These are phyloP conservation scores for Tetragonisca angustula DNA, from an alignment of 2,888 invertebrate species.

Conservation along the genomic window DNA sequence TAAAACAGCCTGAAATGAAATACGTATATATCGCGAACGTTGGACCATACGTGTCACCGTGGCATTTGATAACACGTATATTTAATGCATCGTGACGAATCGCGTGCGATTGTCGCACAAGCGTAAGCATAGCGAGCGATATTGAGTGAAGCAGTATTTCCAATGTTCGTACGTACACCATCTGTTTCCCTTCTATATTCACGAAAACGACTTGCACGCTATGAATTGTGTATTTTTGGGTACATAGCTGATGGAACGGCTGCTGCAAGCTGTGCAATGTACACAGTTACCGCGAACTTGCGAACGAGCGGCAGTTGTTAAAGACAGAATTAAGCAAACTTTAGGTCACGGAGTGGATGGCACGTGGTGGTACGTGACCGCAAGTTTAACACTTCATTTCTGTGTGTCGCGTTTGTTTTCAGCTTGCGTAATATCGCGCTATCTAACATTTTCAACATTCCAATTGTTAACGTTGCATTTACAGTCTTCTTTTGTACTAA, in stretches of 20 bases:
- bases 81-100: background rate
- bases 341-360: background rate
- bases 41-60: too few species aligned
- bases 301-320: background rate
- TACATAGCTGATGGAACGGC: background rate
- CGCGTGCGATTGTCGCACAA: background rate
- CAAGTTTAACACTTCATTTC: background rate
- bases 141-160: background rate
- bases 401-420: background rate
- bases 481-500: background rate
- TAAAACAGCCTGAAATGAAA: background rate
- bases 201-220: too few species aligned
- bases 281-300: background rate
- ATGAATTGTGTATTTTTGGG: constrained; percentile 10
- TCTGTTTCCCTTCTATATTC: background rate
- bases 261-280: background rate
- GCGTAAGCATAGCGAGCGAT: background rate
- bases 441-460: background rate
- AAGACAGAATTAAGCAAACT: background rate
- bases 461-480: background rate
- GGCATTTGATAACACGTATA: background rate
- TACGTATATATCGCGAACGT: too few species aligned
- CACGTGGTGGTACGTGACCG: background rate
- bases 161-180: background rate
- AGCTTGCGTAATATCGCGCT: background rate